These are phyloP conservation scores for Eupithecia subfuscata DNA, from an alignment of 2,888 invertebrate species.

Conservation along the genomic window DNA sequence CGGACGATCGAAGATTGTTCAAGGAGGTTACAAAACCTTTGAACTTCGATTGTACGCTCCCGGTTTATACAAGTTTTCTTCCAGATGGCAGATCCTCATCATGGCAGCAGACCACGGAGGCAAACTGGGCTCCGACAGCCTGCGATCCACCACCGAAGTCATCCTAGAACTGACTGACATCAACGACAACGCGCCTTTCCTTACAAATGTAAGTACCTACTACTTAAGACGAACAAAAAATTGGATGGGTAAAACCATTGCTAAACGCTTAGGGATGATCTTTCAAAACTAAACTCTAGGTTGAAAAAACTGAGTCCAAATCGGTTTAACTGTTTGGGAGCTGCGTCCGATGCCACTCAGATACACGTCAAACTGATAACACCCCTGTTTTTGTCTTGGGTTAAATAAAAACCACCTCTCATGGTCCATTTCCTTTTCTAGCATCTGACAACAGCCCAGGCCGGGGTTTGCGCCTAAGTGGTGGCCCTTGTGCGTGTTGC, in stretches of 20 bases:
- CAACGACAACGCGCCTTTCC: conserved; percentile 97
- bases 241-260: neutral
- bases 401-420: too few relatives aligned
- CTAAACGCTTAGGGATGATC: neutral
- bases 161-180: conserved; percentile 90
- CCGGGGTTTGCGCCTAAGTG: too few relatives aligned
- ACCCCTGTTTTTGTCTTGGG: too few relatives aligned
- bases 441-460: too few relatives aligned
- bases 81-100: conserved; percentile 88
- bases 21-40: neutral
- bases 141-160: conserved; percentile 87
- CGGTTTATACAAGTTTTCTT: neutral
- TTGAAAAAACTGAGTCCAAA: neutral
- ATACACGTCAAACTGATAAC: neutral
- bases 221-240: neutral
- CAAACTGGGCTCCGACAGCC: conserved; percentile 83
- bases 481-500: too few relatives aligned
- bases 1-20: neutral
- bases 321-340: neutral
- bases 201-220: conserved; percentile 86
- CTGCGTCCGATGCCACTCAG: neutral
- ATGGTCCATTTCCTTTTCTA: too few relatives aligned
- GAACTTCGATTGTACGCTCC: neutral
- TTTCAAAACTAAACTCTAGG: neutral
- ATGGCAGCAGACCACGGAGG: conserved; percentile 90